Percentiles rank a stretch among this genome's conserved stretches.
phyloP scores from a whole-genome alignment of 2,113 vertebrate genomes.

The Corythornis vintsioides region DNA sequence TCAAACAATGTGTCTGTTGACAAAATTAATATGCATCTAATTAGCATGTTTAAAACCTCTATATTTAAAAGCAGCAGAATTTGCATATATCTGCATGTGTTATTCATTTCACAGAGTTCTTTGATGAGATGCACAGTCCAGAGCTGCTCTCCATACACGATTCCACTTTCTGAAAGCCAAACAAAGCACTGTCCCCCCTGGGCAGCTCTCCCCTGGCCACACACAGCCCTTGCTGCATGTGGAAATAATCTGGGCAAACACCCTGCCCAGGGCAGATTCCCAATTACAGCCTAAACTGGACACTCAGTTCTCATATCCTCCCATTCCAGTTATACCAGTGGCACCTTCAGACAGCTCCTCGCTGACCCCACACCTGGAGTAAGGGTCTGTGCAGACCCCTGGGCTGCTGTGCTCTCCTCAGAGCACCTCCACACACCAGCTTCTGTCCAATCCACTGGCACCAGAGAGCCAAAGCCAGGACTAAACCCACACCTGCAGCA shows the following conservation, averaged over 20 bases:
- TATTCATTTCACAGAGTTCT: slow-evolving; percentile 20
- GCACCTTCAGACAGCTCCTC: neutral
- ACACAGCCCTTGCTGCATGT: neutral
- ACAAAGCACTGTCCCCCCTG: neutral
- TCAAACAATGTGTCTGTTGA: slow-evolving; percentile 36
- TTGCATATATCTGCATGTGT: slow-evolving; percentile 55
- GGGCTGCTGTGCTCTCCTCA: neutral
- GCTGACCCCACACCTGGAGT: neutral
- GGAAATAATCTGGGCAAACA: neutral
- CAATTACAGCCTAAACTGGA: neutral
- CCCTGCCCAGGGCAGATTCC: neutral
- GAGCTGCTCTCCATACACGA: neutral
- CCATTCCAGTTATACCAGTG: neutral
- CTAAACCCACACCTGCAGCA: neutral
- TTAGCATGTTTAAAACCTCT: slow-evolving; percentile 54
- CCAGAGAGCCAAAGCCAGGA: neutral
- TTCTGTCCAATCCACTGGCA: neutral
- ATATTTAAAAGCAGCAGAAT: slow-evolving; percentile 32
- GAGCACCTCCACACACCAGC: neutral
- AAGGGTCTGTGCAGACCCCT: neutral
- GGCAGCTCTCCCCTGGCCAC: neutral
- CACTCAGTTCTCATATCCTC: neutral
- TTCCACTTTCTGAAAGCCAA: neutral
- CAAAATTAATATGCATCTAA: slow-evolving; percentile 57
- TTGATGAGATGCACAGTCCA: neutral